phyloP scores from a whole-genome alignment of 2,888 invertebrate species.

The Ectemnius lituratus region DNA sequence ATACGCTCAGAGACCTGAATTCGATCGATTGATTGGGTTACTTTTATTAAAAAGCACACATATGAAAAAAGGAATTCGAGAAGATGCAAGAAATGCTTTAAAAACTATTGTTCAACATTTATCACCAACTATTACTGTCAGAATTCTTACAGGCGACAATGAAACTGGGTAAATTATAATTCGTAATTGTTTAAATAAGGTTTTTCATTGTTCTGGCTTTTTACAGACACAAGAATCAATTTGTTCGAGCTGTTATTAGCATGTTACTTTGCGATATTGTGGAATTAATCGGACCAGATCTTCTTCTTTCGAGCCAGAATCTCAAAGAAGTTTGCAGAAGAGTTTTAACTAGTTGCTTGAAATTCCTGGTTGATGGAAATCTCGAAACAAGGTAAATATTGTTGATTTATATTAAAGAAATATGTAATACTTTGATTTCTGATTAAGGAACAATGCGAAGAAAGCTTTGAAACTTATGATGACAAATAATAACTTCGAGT shows the following conservation, averaged over 20 bases:
- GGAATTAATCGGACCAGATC: conserved; percentile 41
- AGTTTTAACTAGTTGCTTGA: conserved; percentile 48
- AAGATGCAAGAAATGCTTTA: conserved; percentile 54
- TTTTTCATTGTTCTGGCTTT: not conserved
- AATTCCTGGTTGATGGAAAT: conserved; percentile 55
- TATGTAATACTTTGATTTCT: not conserved
- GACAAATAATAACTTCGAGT: conserved; percentile 52
- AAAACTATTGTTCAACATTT: conserved; percentile 53
- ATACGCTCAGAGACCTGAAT: conserved; percentile 56
- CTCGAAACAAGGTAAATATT: conserved; percentile 56
- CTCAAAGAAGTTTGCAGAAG: conserved; percentile 47
- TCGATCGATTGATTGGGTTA: conserved; percentile 51
- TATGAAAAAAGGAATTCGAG: conserved; percentile 51
- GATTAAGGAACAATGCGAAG: conserved; percentile 54
- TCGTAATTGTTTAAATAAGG: not conserved
- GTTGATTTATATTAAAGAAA: not conserved
- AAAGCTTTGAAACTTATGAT: conserved; percentile 53
- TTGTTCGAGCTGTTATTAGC: conserved; percentile 55
- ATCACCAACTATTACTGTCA: conserved; percentile 45
- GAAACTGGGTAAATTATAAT: conserved; percentile 35
- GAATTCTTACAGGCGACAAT: conserved; percentile 41
- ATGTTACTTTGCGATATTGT: conserved; percentile 50
- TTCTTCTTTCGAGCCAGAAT: conserved; percentile 41
- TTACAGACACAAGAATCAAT: conserved; percentile 54
- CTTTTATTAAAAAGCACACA: conserved; percentile 57